phyloP scores from a whole-genome alignment of 2,113 vertebrate genomes.

The Psephotus haematonotus region DNA sequence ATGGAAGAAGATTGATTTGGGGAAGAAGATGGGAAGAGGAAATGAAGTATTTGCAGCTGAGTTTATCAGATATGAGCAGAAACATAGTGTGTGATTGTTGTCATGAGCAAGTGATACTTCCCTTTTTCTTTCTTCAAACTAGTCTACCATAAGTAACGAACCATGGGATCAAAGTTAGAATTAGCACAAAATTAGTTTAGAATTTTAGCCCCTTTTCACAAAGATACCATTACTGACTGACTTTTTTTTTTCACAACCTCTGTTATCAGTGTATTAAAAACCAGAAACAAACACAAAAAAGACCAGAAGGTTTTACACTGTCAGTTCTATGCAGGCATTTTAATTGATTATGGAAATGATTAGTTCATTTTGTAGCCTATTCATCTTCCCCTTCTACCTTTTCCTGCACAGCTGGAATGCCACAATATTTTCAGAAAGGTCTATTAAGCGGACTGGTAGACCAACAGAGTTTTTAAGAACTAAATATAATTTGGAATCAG shows the following conservation, averaged over 20 bases:
- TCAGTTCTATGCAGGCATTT: neutral
- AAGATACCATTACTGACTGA: neutral
- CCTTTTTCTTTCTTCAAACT: neutral
- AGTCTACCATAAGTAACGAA: neutral
- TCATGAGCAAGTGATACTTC: neutral
- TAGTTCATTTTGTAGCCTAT: neutral
- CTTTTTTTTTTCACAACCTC: neutral
- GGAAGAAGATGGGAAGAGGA: neutral
- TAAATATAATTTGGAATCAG: neutral
- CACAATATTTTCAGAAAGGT: neutral
- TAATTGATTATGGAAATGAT: neutral
- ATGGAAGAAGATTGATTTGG: neutral
- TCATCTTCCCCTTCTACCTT: neutral
- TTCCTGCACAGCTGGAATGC: neutral
- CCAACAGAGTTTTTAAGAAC: neutral
- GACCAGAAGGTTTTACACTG: neutral
- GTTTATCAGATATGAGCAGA: neutral
- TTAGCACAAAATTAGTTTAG: neutral
- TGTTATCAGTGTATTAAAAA: neutral
- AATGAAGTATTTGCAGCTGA: neutral
- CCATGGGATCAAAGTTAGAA: neutral
- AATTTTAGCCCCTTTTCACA: neutral
- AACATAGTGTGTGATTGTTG: neutral
- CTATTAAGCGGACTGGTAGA: neutral
- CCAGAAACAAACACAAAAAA: neutral